Conservation (phyloP, 2,797 vertebrate genomes). For the Melanotaenia trifasciata region DNA sequence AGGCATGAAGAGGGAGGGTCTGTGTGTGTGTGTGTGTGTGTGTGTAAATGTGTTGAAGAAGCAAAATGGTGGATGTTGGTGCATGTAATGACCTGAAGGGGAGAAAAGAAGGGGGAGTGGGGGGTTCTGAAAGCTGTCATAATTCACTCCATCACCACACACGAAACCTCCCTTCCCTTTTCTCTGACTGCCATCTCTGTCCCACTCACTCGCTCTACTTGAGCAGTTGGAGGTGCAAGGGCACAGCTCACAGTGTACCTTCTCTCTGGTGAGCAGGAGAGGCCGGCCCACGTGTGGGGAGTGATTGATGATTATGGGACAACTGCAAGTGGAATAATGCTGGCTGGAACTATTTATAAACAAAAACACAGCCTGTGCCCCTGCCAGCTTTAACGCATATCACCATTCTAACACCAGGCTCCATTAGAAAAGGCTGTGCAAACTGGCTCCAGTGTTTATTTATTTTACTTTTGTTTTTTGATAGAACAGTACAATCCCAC, state of each 20-base stretch:
- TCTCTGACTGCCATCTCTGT: conserved; percentile 45
- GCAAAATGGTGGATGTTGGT: conserved; percentile 43
- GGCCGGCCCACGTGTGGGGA: conserved; percentile 46
- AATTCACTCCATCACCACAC: conserved; percentile 60
- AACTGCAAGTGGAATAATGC: conserved; percentile 82
- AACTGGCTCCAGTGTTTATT: conserved; percentile 67
- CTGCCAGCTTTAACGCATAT: conserved; percentile 73
- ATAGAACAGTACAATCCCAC: conserved; percentile 53
- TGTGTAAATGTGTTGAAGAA: conserved; percentile 35
- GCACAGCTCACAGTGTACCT: conserved; percentile 63
- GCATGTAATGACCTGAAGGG: conserved; percentile 54
- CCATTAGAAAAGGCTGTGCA: conserved; percentile 66
- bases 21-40: conserved; percentile 1
- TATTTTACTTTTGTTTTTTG: conserved; percentile 25
- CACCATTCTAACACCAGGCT: conserved; percentile 74
- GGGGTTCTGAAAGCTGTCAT: conserved; percentile 45
- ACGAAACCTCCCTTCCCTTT: conserved; percentile 7
- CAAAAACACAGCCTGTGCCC: conserved; percentile 77
- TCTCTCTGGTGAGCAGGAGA: conserved; percentile 65
- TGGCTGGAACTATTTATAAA: conserved; percentile 85
- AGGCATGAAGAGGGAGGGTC: conserved; percentile 10
- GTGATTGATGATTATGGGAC: conserved; percentile 86
- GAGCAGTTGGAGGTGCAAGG: conserved; percentile 73
- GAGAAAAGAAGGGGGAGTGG: conserved; percentile 15
- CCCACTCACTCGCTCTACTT: conserved; percentile 57